Evolutionary conservation across 1,140 invertebrate genomes (phyloP).

Genomic region (Proales similis): DNA sequence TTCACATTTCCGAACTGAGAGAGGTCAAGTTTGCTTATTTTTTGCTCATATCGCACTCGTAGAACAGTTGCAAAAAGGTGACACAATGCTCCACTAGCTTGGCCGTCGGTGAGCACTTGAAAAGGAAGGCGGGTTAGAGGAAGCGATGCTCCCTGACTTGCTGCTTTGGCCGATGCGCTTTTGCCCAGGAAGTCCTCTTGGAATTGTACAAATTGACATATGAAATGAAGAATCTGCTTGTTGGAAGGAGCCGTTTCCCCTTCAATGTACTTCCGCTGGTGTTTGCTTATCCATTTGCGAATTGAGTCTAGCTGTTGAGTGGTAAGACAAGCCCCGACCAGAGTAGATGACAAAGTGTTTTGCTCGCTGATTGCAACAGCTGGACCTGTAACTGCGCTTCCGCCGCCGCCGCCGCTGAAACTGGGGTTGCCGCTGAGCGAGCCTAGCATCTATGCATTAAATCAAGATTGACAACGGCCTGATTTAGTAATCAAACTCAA

Average conservation of each 20-base stretch:
- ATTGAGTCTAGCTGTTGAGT: slow-evolving; percentile 31
- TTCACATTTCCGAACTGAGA: slow-evolving; percentile 14
- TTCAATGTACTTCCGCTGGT: slow-evolving; percentile 32
- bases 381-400: too few relatives aligned
- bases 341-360: too few relatives aligned
- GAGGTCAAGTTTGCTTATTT: slow-evolving; percentile 34
- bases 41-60: slow-evolving; percentile 33
- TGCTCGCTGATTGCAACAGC: too few relatives aligned
- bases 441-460: too few relatives aligned
- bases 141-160: background rate
- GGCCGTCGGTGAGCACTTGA: slow-evolving; percentile 33
- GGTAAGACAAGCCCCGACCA: too few relatives aligned
- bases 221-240: slow-evolving; percentile 14
- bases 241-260: slow-evolving; percentile 23
- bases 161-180: background rate
- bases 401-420: too few relatives aligned
- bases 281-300: slow-evolving; percentile 26
- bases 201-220: slow-evolving; percentile 28
- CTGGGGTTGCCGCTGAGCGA: too few relatives aligned
- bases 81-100: slow-evolving; percentile 23
- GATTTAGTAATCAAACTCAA: too few relatives aligned
- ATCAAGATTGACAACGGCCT: too few relatives aligned
- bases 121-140: slow-evolving; percentile 21
- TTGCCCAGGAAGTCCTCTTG: slow-evolving; percentile 31
- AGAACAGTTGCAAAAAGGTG: slow-evolving; percentile 22